Evolutionary conservation across 2,797 vertebrate species (phyloP).

Genomic region (Antennarius maculatus): DNA sequence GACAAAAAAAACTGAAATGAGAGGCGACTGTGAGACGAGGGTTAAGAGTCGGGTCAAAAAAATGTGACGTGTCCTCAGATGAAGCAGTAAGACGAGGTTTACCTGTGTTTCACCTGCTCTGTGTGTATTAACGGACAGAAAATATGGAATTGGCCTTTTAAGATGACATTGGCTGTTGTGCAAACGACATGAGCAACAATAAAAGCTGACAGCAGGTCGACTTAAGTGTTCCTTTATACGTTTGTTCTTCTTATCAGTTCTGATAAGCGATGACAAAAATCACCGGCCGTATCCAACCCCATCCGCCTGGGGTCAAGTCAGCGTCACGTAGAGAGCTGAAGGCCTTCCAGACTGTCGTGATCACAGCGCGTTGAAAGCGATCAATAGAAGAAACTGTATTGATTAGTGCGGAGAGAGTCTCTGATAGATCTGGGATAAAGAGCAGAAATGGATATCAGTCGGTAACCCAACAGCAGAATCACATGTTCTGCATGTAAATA

Average conservation of each 20-base stretch:
- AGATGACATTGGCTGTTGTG: not conserved
- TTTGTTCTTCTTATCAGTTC: constrained; percentile 52
- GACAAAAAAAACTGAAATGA: too few species aligned
- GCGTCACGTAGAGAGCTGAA: not conserved
- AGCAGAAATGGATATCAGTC: constrained; percentile 1
- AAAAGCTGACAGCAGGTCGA: not conserved
- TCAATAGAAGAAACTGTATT: constrained; percentile 10
- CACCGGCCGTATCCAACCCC: not conserved
- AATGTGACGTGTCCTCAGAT: too few species aligned
- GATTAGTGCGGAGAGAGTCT: not conserved
- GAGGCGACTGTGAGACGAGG: too few species aligned
- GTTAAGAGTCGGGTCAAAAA: too few species aligned
- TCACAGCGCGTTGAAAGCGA: not conserved
- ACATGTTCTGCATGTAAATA: constrained; percentile 11
- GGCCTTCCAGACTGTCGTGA: not conserved
- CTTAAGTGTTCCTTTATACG: constrained; percentile 9
- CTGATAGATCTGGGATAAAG: constrained; percentile 13
- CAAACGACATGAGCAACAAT: not conserved
- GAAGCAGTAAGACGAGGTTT: too few species aligned
- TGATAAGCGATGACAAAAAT: constrained; percentile 44
- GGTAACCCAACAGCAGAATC: constrained; percentile 17
- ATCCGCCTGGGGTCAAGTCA: not conserved
- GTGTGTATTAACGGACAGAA: not conserved
- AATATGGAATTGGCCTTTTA: not conserved
- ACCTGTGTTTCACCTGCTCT: too few species aligned